These are phyloP conservation scores for Zelostemma sp. DNA, from an alignment of 1,140 invertebrate species.

Conservation along the genomic window DNA sequence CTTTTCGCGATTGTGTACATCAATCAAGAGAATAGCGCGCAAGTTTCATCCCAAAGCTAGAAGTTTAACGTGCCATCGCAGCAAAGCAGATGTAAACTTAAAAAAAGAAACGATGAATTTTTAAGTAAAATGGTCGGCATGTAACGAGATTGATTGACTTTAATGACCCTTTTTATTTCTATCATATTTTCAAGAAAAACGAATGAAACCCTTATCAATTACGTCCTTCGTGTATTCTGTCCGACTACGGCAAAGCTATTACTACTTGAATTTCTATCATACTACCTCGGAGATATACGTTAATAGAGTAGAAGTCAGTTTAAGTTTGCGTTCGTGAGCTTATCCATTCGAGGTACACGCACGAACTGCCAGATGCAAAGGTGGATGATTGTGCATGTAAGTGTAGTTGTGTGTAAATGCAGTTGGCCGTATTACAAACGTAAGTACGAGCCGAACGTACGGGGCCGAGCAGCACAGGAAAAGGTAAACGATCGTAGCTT, in stretches of 20 bases:
- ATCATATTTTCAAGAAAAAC: too few relatives aligned
- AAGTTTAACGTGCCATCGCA: neutral
- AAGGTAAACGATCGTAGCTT: conserved; percentile 40
- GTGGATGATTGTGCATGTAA: conserved; percentile 3
- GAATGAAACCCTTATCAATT: conserved; percentile 2
- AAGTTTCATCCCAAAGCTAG: neutral
- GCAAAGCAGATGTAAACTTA: too few relatives aligned
- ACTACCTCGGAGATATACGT: conserved; percentile 23
- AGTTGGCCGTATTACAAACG: conserved; percentile 46
- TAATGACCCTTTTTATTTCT: too few relatives aligned
- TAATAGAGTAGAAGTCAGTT: conserved; percentile 30
- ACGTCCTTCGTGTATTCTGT: neutral
- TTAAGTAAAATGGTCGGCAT: too few relatives aligned
- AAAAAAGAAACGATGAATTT: too few relatives aligned
- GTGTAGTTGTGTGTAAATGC: conserved; percentile 18
- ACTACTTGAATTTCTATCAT: conserved; percentile 25
- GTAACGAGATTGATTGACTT: too few relatives aligned
- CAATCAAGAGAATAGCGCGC: neutral
- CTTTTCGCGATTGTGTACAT: conserved; percentile 6
- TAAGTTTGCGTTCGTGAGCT: conserved; percentile 30
- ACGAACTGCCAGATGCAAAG: conserved; percentile 27
- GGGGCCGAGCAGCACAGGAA: conserved; percentile 33
- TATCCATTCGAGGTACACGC: conserved; percentile 28
- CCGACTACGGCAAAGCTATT: neutral
- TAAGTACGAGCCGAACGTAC: conserved; percentile 50